Conservation (phyloP, 2,797 vertebrate species). For the Pangasius krempfi region DNA sequence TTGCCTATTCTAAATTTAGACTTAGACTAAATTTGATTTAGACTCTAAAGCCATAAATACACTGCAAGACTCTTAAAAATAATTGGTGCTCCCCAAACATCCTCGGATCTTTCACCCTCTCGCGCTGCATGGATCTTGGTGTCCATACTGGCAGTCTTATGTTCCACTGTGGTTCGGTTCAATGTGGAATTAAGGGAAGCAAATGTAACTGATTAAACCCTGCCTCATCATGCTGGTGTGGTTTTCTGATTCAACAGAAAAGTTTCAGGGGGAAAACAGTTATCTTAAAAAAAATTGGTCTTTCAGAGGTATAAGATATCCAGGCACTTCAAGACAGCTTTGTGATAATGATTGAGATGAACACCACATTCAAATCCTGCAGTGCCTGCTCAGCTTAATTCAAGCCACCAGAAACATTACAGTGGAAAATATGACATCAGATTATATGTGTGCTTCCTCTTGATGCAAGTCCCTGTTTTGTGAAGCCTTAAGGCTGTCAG, state of each 20-base stretch:
- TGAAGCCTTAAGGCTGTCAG: conserved; percentile 60
- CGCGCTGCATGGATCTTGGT: neutral
- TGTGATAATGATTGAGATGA: neutral
- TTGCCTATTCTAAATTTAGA: neutral
- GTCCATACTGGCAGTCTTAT: conserved; percentile 38
- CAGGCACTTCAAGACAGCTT: neutral
- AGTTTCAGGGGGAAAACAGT: neutral
- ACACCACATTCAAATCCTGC: neutral
- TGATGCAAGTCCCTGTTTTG: neutral
- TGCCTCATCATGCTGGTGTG: neutral
- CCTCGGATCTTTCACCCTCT: conserved; percentile 17
- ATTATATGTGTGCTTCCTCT: neutral
- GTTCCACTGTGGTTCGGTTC: neutral
- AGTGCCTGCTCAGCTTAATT: neutral
- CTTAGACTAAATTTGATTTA: neutral
- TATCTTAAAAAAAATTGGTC: neutral
- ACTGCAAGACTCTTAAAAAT: neutral
- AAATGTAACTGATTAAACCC: neutral
- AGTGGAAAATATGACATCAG: conserved; percentile 27
- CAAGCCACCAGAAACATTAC: neutral
- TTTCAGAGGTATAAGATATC: neutral
- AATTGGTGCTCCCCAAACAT: neutral
- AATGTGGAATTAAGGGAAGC: neutral
- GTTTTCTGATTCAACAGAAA: neutral
- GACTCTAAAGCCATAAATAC: neutral